These are phyloP conservation scores for Bradysia coprophila DNA, from an alignment of 1,140 invertebrate species.

Conservation along the genomic window DNA sequence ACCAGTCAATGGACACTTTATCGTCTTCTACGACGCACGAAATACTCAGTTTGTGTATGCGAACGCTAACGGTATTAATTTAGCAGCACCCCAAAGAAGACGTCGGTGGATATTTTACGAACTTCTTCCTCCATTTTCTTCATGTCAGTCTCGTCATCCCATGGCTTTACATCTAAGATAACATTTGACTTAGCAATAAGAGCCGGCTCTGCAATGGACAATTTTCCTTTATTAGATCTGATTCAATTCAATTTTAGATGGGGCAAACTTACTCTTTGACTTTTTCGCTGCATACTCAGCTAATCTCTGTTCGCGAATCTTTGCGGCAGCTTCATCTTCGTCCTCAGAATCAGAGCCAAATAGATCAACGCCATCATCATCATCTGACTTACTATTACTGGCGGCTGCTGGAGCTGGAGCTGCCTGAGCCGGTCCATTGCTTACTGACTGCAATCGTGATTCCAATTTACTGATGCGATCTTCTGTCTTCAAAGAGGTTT, in stretches of 20 bases:
- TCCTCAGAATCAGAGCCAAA: conserved; percentile 83
- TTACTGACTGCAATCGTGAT: conserved; percentile 1
- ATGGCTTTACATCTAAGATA: conserved; percentile 89
- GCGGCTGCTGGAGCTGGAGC: conserved; percentile 10
- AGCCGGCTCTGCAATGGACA: conserved; percentile 52
- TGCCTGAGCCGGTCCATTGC: not conserved
- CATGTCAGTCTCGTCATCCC: conserved; percentile 96
- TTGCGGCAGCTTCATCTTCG: conserved; percentile 57
- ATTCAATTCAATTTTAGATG: too few species aligned
- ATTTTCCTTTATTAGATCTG: too few species aligned
- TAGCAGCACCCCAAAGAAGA: conserved; percentile 84
- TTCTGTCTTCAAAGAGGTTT: conserved; percentile 8
- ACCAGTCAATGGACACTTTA: conserved; percentile 79
- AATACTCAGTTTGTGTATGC: conserved; percentile 88
- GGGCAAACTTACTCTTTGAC: conserved; percentile 47
- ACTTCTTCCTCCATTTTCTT: conserved; percentile 64
- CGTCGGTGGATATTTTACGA: conserved; percentile 59
- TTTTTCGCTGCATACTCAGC: conserved; percentile 86
- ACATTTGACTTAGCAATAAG: conserved; percentile 90
- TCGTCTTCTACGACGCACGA: conserved; percentile 91
- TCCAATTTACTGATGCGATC: conserved; percentile 10
- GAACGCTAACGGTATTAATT: conserved; percentile 84
- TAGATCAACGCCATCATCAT: conserved; percentile 79
- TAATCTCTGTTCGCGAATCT: conserved; percentile 63
- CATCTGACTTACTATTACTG: conserved; percentile 27